These are phyloP conservation scores for Petrocephalus sullivani DNA, from an alignment of 2,797 vertebrate genomes.

Conservation along the genomic window DNA sequence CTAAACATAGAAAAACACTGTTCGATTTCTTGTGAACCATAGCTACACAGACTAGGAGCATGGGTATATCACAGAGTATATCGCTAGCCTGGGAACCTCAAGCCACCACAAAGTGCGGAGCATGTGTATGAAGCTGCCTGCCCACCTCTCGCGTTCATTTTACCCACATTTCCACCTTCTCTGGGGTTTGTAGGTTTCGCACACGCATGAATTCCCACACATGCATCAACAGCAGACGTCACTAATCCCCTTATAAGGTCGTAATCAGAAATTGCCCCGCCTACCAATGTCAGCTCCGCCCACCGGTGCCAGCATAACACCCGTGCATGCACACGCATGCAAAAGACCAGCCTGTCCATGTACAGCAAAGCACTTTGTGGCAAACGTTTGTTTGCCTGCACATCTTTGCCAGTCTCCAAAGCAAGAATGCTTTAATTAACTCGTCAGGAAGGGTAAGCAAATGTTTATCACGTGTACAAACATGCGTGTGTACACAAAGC, in stretches of 20 bases:
- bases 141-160: neutral
- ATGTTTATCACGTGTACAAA: constrained; percentile 29
- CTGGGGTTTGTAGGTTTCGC: neutral
- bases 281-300: constrained; percentile 15
- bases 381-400: neutral
- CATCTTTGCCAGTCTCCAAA: neutral
- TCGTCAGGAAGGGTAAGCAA: neutral
- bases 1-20: neutral
- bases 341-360: constrained; percentile 23
- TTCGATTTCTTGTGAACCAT: neutral
- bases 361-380: constrained; percentile 32
- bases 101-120: no score
- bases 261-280: constrained; percentile 33
- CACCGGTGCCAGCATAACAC: neutral
- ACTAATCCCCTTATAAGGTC: constrained; percentile 59
- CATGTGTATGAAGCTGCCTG: neutral
- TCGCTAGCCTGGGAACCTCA: neutral
- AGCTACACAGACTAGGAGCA: neutral
- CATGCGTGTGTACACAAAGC: neutral
- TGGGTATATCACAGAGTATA: neutral
- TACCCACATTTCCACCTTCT: neutral
- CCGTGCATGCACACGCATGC: constrained; percentile 31
- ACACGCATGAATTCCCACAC: constrained; percentile 39
- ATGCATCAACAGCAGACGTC: constrained; percentile 48
- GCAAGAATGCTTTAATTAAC: neutral